phyloP scores from a whole-genome alignment of 2,797 vertebrate genomes.

The Petrocephalus sullivani region DNA sequence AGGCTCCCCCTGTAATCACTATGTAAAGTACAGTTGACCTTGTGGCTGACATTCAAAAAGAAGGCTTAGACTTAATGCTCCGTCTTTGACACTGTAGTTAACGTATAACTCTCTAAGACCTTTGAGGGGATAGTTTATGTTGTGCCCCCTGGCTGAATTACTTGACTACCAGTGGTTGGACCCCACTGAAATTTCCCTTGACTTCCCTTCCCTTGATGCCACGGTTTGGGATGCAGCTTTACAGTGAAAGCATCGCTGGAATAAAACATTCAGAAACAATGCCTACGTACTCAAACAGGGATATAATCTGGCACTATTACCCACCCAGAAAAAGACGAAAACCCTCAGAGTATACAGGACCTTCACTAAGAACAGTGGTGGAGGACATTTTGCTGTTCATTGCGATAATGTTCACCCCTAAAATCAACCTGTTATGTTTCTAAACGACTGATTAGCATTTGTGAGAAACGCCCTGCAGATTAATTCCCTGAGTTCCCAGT shows the following conservation, averaged over 20 bases:
- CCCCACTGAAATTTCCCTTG: neutral
- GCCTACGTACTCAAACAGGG: neutral
- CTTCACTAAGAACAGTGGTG: neutral
- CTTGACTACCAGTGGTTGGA: neutral
- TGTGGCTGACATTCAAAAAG: neutral
- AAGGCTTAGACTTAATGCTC: neutral
- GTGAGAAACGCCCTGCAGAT: neutral
- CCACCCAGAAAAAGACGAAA: neutral
- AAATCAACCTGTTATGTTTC: neutral
- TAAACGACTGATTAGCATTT: neutral
- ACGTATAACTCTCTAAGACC: neutral
- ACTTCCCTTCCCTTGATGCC: neutral
- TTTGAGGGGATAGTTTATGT: neutral
- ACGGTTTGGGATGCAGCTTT: neutral
- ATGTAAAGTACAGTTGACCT: constrained; percentile 7
- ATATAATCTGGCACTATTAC: neutral
- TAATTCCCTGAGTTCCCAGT: neutral
- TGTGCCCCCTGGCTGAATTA: neutral
- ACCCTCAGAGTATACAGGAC: neutral
- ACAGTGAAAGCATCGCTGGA: neutral
- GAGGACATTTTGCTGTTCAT: neutral
- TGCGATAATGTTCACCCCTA: neutral
- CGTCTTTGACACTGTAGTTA: neutral
- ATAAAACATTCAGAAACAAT: neutral
- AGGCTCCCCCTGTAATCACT: constrained; percentile 1